A percentile compares a stretch with the other conserved stretches of the same genome.
Conservation (phyloP, 1,140 invertebrate species). For the Prorops nasuta region DNA sequence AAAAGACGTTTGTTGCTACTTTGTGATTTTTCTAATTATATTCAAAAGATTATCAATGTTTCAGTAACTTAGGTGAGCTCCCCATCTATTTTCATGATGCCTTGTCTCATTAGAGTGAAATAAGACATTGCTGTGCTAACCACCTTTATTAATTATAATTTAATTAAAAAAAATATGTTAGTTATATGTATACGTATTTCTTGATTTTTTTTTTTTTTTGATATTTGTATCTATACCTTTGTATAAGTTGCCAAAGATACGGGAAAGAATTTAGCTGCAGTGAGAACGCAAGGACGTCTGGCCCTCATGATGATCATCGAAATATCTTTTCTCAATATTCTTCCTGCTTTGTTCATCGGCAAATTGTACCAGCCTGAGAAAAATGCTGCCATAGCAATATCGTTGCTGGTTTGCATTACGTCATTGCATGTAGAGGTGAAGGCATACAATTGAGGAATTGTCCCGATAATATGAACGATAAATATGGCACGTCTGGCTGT, state of each 20-base stretch:
- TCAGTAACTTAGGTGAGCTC: too few species aligned
- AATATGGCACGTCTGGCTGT: conserved; percentile 1
- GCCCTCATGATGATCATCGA: conserved; percentile 4
- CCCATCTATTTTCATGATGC: too few species aligned
- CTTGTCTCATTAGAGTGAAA: conserved; percentile 16
- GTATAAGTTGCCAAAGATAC: conserved; percentile 18
- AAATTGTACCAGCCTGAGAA: conserved; percentile 7
- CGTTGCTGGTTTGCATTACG: conserved; percentile 7
- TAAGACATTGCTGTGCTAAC: conserved; percentile 12
- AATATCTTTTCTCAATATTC: not conserved
- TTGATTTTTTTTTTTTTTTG: not conserved
- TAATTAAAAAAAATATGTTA: not conserved
- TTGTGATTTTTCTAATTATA: too few species aligned
- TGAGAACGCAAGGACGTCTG: conserved; percentile 3
- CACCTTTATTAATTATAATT: conserved; percentile 3
- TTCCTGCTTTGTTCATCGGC: not conserved
- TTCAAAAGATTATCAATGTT: too few species aligned
- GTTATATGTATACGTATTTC: not conserved
- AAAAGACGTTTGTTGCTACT: too few species aligned
- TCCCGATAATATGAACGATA: conserved; percentile 3
- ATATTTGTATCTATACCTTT: conserved; percentile 6
- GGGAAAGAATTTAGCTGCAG: conserved; percentile 13
- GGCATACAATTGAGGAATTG: conserved; percentile 10
- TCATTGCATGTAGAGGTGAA: conserved; percentile 14
- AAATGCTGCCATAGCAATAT: conserved; percentile 7